phyloP scores from a whole-genome alignment of 2,113 vertebrate genomes.

The Sander lucioperca region DNA sequence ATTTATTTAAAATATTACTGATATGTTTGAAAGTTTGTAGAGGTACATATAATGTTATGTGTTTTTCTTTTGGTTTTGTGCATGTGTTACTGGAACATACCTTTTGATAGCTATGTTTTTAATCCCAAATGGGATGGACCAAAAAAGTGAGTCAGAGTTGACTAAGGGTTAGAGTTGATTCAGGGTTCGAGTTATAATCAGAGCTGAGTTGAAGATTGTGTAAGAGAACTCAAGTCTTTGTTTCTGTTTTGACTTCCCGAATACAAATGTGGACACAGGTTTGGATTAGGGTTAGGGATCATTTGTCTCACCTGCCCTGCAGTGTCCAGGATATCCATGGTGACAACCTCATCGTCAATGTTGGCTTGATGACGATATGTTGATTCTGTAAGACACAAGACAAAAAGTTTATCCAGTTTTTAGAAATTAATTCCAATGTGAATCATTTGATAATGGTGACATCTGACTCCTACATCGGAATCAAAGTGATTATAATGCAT shows the following conservation, averaged over 20 bases:
- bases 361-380: conserved; percentile 97
- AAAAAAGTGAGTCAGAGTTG: background rate
- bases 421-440: background rate
- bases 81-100: background rate
- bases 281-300: no score
- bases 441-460: background rate
- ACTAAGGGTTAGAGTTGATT: no score
- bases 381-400: conserved; percentile 86
- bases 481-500: background rate
- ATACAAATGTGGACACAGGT: background rate
- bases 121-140: background rate
- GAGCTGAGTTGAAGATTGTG: background rate
- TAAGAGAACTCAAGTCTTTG: background rate
- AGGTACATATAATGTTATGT: background rate
- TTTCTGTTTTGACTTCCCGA: background rate
- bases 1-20: background rate
- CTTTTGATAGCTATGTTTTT: background rate
- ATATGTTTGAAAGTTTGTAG: background rate
- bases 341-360: conserved; percentile 95
- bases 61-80: background rate
- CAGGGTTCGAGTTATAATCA: no score
- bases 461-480: background rate
- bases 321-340: conserved; percentile 98
- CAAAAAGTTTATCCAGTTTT: background rate
- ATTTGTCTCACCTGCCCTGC: conserved; percentile 92